These are phyloP conservation scores for Tiaroga cobitis DNA, from an alignment of 2,797 vertebrate genomes.

Conservation along the genomic window DNA sequence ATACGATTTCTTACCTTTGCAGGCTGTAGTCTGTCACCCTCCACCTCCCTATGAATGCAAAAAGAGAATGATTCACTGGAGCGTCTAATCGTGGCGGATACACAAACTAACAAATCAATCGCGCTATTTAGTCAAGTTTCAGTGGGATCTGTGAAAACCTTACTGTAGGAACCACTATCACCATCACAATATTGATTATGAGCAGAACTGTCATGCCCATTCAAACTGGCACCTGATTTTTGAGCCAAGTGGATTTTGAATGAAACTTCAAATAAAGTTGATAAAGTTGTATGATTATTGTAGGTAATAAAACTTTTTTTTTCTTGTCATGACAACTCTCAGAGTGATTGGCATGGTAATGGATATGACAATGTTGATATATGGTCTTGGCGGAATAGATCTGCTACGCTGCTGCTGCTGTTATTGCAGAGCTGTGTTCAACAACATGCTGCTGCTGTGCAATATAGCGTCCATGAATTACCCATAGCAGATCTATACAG, in stretches of 20 bases:
- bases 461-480: not conserved
- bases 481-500: not conserved
- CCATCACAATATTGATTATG: slow-evolving; percentile 13
- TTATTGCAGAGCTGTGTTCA: too few species aligned
- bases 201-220: not conserved
- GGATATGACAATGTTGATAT: too few species aligned
- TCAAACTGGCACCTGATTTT: not conserved
- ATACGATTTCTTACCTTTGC: slow-evolving; percentile 79
- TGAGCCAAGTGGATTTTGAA: not conserved
- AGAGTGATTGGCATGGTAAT: too few species aligned
- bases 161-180: slow-evolving; percentile 17
- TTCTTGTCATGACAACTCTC: too few species aligned
- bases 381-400: too few species aligned
- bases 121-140: not conserved
- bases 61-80: slow-evolving; percentile 62
- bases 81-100: not conserved
- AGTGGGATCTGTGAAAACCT: slow-evolving; percentile 1
- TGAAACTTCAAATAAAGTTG: not conserved
- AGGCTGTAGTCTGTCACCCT: slow-evolving; percentile 87
- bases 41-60: slow-evolving; percentile 88
- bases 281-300: too few species aligned
- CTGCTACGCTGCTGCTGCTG: too few species aligned
- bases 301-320: too few species aligned
- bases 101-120: not conserved
- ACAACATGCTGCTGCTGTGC: too few species aligned